phyloP scores from a whole-genome alignment of 1,140 invertebrate species.

The Aphelenchoides fujianensis region DNA sequence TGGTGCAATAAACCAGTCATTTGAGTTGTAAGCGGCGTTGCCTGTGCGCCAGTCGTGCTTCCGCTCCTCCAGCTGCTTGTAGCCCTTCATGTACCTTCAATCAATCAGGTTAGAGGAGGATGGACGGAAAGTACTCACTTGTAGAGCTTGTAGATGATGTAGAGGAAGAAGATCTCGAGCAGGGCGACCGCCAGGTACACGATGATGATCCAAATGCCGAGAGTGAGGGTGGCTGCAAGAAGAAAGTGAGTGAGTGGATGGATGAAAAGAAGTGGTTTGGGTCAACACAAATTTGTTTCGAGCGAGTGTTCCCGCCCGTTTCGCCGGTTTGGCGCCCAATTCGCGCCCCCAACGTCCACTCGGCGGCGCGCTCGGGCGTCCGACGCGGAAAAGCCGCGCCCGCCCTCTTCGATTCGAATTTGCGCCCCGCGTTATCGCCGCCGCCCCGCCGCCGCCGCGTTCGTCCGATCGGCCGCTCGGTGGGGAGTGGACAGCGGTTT shows the following conservation, averaged over 20 bases:
- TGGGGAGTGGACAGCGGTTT: no score
- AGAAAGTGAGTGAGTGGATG: no score
- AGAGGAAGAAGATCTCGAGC: conserved; percentile 61
- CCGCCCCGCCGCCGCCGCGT: neutral
- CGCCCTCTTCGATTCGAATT: neutral
- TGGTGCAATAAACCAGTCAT: conserved; percentile 47
- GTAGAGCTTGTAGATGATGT: conserved; percentile 59
- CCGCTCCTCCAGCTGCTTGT: conserved; percentile 28
- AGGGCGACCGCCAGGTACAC: conserved; percentile 58
- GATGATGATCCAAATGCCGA: conserved; percentile 58
- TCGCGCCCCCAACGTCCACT: no score
- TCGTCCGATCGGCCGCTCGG: no score
- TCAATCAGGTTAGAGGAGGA: neutral
- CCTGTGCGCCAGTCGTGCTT: conserved; percentile 16
- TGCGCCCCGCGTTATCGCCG: neutral
- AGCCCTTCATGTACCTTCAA: conserved; percentile 36
- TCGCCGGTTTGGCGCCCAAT: conserved; percentile 24
- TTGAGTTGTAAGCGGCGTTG: conserved; percentile 26
- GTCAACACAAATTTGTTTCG: conserved; percentile 17
- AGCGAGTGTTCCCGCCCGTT: neutral
- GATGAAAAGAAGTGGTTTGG: no score
- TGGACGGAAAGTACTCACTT: conserved; percentile 41
- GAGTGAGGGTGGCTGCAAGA: conserved; percentile 52
- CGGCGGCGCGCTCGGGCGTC: conserved; percentile 1
- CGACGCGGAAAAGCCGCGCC: neutral